A percentile compares a stretch with the other conserved stretches of the same genome.
Conservation (phyloP, 2,797 vertebrate genomes). For the Nannoperca obscura region DNA sequence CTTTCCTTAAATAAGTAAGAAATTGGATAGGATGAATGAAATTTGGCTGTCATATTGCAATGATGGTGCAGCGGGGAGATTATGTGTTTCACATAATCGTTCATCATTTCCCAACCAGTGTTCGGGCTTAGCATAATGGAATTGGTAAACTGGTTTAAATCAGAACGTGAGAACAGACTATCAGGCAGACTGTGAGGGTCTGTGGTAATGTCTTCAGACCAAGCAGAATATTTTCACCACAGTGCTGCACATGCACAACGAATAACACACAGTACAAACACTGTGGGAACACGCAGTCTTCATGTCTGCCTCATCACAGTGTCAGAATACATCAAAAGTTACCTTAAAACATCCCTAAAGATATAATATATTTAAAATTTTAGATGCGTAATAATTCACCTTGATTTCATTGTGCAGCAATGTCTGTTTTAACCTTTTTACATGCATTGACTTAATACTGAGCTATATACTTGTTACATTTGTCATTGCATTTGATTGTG, state of each 20-base stretch:
- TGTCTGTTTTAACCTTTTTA: background rate
- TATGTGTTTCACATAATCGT: conserved; percentile 90
- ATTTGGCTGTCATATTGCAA: conserved; percentile 87
- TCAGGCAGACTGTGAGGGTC: conserved; percentile 83
- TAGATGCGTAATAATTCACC: background rate
- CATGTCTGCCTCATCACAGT: conserved; percentile 46
- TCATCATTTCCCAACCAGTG: conserved; percentile 88
- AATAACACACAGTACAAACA: conserved; percentile 34
- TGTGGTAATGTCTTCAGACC: conserved; percentile 83
- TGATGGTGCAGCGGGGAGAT: conserved; percentile 87
- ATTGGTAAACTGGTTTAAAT: conserved; percentile 91
- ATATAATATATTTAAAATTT: background rate
- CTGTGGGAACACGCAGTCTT: conserved; percentile 34
- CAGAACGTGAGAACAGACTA: conserved; percentile 86
- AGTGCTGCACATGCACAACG: conserved; percentile 25
- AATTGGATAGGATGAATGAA: conserved; percentile 90
- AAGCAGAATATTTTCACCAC: conserved; percentile 77
- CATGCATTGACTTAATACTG: background rate
- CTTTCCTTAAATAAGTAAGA: conserved; percentile 89
- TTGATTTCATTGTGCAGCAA: background rate
- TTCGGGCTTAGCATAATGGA: conserved; percentile 91
- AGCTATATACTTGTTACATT: background rate
- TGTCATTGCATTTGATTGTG: background rate
- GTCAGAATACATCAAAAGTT: conserved; percentile 35
- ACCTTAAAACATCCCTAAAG: conserved; percentile 19